Evolutionary conservation across 2,113 vertebrate genomes (phyloP), one percentile per base, ranked within the genome.

Genomic region (Paradoxurus hermaphroditus): DNA sequence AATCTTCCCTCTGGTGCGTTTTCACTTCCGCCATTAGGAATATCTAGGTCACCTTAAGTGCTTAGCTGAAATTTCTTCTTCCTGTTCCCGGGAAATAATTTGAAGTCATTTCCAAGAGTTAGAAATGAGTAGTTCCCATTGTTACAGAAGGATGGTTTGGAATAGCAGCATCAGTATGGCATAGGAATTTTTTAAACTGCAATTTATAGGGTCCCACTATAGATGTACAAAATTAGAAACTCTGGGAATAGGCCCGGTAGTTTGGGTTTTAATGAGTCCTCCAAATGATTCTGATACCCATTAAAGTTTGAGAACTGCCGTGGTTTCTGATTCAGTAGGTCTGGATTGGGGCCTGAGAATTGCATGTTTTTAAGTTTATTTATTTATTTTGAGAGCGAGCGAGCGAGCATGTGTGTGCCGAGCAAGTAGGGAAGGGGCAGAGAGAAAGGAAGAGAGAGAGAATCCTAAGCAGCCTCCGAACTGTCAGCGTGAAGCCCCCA

Each of bases 21-120:
- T 96, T 86, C 78, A 34, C n/a, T 84, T 94, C 25, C 62, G 87
- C 86, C 44, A n/a, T 11, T 96, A 81, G 46, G 34, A 94, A 44
- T 95, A 87, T 63, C 18, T 88, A 70, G 36, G 86, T 15, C 41
- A 90, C 86, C 36, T 87, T 72, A 87, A 78, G 27, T 75, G 11
- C 91, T 85, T 89, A 84, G 25, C 73, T 95, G 77, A 72, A 75
- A 68, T 97, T 93, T 91, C 49, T 91, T 36, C 18, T 85, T 97
- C 49, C n/a, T 91, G 0, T 91, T 88, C 15, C 56, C 86, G 93
- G 63, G 68, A 78, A 94, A 78, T 96, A 59, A 95, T 75, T 56
- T 10, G 1, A 88, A 93, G 4, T 85, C 86, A 34, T 90, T 93
- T 85, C 31, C 84, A n/a, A 73, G 39, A 87, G 23, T 88, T 96